Percentiles rank a stretch among this genome's conserved stretches.
phyloP scores from a whole-genome alignment of 2,113 vertebrate species.

The Eleginops maclovinus region DNA sequence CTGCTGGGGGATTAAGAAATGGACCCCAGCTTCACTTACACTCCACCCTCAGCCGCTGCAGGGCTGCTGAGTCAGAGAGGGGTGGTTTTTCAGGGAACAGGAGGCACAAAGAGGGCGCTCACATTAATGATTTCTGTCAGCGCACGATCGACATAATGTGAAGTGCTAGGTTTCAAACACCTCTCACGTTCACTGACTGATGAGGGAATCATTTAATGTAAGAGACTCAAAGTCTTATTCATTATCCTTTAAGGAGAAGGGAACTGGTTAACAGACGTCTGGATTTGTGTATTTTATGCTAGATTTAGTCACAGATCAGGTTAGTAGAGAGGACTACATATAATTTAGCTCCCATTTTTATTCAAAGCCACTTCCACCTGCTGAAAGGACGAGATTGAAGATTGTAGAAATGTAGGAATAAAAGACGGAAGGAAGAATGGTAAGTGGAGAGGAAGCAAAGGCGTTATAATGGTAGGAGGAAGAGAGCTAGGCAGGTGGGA shows the following conservation, averaged over 20 bases:
- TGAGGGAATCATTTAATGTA: constrained; percentile 3
- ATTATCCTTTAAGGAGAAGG: neutral
- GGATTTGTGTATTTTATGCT: too few species aligned
- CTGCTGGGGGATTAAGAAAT: constrained; percentile 53
- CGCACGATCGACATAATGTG: constrained; percentile 10
- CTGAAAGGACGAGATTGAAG: too few species aligned
- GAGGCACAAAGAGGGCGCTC: constrained; percentile 18
- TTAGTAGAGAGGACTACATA: too few species aligned
- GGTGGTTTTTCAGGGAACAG: constrained; percentile 13
- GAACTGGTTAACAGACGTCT: too few species aligned
- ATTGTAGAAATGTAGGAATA: too few species aligned
- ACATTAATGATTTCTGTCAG: constrained; percentile 35
- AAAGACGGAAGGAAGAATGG: too few species aligned
- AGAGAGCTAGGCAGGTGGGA: too few species aligned
- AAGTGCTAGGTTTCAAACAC: constrained; percentile 13
- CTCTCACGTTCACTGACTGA: neutral
- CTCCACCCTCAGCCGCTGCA: constrained; percentile 48
- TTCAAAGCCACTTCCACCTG: too few species aligned
- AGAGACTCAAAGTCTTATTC: neutral
- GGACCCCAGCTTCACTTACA: constrained; percentile 53
- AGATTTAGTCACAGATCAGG: too few species aligned
- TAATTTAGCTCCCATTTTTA: too few species aligned
- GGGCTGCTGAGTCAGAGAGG: constrained; percentile 46
- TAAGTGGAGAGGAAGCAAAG: too few species aligned
- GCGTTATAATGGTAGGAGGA: too few species aligned